Evolutionary conservation across 2,113 vertebrate species (phyloP), one percentile per base, ranked within the genome.

Genomic region (Gymnocephalus cernua): DNA sequence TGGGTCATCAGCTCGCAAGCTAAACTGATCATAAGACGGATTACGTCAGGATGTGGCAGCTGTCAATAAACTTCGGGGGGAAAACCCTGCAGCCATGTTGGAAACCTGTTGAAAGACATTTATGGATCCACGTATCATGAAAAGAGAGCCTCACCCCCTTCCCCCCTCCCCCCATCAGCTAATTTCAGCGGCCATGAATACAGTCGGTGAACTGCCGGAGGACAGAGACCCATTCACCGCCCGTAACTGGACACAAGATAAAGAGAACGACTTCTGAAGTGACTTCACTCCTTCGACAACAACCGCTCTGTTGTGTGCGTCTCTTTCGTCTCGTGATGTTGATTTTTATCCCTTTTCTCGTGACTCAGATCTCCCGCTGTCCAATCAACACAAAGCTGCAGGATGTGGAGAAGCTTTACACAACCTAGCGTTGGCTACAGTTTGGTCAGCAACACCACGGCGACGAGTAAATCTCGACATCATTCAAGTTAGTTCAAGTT

Each of bases 191-290:
- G 10, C 23, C 10, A 18, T 77, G 74, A 78, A 78, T 63, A 63
- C 74, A 61, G 32, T 9, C 68, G 62, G 80, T 65, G 56, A 66
- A 27, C 48, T 45, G 45, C 50, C 58, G 79, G 76, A 29, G 62
- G 56, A 86, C 79, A 88, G 82, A 76, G 85, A 25, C 2, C 66
- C 63, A 66, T 87, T 89, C 61, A 88, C 47, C 0, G 64, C 47
- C 79, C 56, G 79, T 63, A 82, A 86, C 79, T 50, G 61, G 76
- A 86, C 23, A n/a, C 79, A 59, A 74, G 72, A 82, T 54, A 35
- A 50, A 53, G 32, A 81, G 65, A 75, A 53, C 35, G 25, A 64
- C 77, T 51, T 74, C 74, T 74, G 25, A 71, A 79, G 54, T 74
- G 78, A 88, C 89, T 80, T 83, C 82, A 86, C 65, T 85, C 56